These are phyloP conservation scores for Zoanthus solanderi DNA, from an alignment of 92 coral and sea anemone species.

Conservation along the genomic window DNA sequence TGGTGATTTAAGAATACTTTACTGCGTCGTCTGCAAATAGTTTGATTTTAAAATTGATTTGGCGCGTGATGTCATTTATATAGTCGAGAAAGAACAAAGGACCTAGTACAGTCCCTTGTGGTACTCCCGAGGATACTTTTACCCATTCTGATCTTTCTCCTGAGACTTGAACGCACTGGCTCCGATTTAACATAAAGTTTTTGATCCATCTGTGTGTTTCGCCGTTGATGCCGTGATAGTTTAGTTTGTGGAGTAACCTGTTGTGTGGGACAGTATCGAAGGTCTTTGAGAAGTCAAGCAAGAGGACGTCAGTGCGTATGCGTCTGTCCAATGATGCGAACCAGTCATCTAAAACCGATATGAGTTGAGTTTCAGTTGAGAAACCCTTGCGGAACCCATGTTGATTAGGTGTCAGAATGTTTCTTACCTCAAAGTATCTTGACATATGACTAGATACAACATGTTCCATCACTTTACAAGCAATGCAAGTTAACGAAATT, in stretches of 20 bases:
- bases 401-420: neutral
- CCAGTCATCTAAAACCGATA: conserved; percentile 23
- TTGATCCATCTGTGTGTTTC: conserved; percentile 4
- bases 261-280: neutral
- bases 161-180: neutral
- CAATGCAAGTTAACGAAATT: neutral
- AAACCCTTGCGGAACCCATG: too few species aligned
- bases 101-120: too few species aligned
- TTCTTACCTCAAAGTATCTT: neutral
- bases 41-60: neutral
- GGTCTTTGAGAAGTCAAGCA: conserved; percentile 3
- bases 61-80: conserved; percentile 39
- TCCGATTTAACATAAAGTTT: conserved; percentile 38
- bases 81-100: conserved; percentile 29
- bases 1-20: conserved; percentile 19
- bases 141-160: neutral
- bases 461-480: neutral
- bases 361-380: neutral
- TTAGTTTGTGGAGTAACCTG: neutral
- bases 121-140: conserved; percentile 15
- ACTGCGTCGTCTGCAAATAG: too few species aligned
- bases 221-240: too few species aligned
- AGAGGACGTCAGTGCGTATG: conserved; percentile 11
- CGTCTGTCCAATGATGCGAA: conserved; percentile 2
- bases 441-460: neutral